Base-by-base conservation (phyloP, 2,113 vertebrate genomes). In the Ariopsis seemanni region DNA sequence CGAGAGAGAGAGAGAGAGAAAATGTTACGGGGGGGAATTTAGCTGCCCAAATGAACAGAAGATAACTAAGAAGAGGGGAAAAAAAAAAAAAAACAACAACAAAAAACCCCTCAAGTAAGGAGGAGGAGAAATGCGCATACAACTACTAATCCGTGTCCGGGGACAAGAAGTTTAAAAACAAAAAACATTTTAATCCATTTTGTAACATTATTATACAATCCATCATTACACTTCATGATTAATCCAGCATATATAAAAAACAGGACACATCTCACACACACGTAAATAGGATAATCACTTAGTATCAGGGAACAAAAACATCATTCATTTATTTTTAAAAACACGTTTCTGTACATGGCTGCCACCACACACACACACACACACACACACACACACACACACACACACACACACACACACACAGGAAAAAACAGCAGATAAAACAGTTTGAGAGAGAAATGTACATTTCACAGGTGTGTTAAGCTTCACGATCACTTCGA, bases 261-360 rank as follows among this genome's bases (percentile, higher is more conserved):
- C 53, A 90, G 92, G 82, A 84, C 81, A 85, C 62, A 72, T 74
- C 27, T 74, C 15, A 91, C 91, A 88, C 91, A 90, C 90, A 52
- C 58, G 80, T 75, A 89, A 71, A 90, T 91, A 78, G 65, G 55
- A 53, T 92, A 92, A 92, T 92, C 93, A 95, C 92, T 92, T 92
- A 80, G 91, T 90, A 92, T 90, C 90, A 71, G 90, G 87, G 25
- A 90, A 94, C 93, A 92, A 92, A 93, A 95, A 93, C 92, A 89
- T 94, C 89, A 91, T 92, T 92, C 48, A 93, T 92, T 91, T 91
- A 91, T 93, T 96, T 95, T 95, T 95, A 96, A 96, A 97, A 97
- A 96, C 93, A 93, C 96, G 92, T 95, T 94, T 94, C 96, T 99
- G 96, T 99, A 98, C 97, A 98, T 92, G 94, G 95, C 95, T 95